phyloP scores from a whole-genome alignment of 2,797 vertebrate genomes.

The Centroberyx gerrardi region DNA sequence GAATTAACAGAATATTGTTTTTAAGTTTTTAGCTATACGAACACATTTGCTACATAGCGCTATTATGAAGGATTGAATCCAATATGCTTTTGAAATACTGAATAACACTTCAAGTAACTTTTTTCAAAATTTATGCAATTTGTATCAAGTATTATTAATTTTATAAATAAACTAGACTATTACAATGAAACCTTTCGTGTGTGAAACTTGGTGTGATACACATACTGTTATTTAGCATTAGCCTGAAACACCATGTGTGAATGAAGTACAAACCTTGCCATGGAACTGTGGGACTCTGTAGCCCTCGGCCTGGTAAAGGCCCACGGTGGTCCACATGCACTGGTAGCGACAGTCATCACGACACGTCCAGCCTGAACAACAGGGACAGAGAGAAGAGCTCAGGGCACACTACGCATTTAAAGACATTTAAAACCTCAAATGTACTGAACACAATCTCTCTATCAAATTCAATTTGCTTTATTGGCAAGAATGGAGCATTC shows the following conservation, averaged over 20 bases:
- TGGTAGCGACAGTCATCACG: slow-evolving; percentile 94
- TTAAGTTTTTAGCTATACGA: too few relatives aligned
- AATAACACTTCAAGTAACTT: neutral
- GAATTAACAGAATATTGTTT: neutral
- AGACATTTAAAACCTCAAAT: neutral
- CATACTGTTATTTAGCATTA: neutral
- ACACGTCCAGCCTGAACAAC: slow-evolving; percentile 93
- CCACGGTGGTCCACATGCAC: slow-evolving; percentile 98
- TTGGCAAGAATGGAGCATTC: neutral
- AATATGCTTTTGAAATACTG: neutral
- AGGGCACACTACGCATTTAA: neutral
- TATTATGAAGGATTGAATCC: neutral
- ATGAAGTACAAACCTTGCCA: slow-evolving; percentile 88
- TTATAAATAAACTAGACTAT: neutral
- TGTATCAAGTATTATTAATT: neutral
- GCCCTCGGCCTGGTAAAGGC: slow-evolving; percentile 92
- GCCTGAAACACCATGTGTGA: neutral
- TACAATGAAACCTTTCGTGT: neutral
- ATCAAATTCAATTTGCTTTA: too few relatives aligned
- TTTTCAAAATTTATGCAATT: neutral
- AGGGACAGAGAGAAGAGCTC: slow-evolving; percentile 1
- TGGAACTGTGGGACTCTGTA: slow-evolving; percentile 95
- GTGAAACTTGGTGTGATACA: neutral
- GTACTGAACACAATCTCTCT: neutral
- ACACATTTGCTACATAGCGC: neutral